phyloP scores from a whole-genome alignment of 2,888 invertebrate species.

The Harmothoe impar region DNA sequence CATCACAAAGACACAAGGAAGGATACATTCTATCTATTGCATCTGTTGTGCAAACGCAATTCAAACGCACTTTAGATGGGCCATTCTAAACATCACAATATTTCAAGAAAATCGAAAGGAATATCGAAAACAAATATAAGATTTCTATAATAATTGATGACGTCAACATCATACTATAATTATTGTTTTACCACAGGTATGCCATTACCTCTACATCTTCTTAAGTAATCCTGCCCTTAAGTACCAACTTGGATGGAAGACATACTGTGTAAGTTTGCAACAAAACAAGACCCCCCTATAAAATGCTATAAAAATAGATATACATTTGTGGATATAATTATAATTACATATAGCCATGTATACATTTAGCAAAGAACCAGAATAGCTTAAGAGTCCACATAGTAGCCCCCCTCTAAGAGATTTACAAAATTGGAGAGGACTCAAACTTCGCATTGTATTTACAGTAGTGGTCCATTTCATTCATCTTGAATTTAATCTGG shows the following conservation, averaged over 20 bases:
- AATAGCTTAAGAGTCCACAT: not conserved
- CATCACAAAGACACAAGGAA: too few relatives aligned
- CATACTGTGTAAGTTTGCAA: slow-evolving; percentile 35
- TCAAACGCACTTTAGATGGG: too few relatives aligned
- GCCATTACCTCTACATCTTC: too few relatives aligned
- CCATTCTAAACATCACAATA: not conserved
- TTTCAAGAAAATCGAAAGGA: not conserved
- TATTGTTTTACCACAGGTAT: too few relatives aligned
- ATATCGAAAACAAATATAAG: not conserved
- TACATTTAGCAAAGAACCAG: slow-evolving; percentile 16
- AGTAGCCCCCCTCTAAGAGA: not conserved
- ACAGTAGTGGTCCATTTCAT: not conserved
- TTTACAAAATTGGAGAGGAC: not conserved
- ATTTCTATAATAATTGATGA: not conserved
- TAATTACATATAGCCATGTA: slow-evolving; percentile 16
- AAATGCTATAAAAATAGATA: slow-evolving; percentile 48
- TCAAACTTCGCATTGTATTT: not conserved
- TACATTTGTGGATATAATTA: not conserved
- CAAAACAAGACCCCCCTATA: slow-evolving; percentile 24
- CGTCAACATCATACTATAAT: not conserved
- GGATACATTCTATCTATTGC: too few relatives aligned
- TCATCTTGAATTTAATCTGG: not conserved
- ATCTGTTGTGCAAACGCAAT: too few relatives aligned
- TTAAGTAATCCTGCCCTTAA: slow-evolving; percentile 27
- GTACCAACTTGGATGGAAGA: slow-evolving; percentile 47